Evolutionary conservation across 2,888 invertebrate genomes (phyloP), one percentile per base, ranked within the genome.

Genomic region (Rambutsinella grinnellia): DNA sequence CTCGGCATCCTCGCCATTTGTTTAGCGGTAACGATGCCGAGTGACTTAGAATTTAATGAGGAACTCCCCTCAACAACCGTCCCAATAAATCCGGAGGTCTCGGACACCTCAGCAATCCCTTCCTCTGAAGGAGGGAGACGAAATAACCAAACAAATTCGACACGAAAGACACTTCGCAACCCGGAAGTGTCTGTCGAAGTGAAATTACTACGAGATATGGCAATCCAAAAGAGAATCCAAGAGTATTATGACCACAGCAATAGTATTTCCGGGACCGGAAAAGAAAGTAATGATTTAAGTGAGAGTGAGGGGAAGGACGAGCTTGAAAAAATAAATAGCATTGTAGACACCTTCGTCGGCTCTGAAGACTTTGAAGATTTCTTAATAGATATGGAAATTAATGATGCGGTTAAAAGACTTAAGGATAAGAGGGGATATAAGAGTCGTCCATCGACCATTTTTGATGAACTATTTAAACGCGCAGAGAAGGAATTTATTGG

Each of bases 351-450:
- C 36, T 80, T 80, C 49, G 56, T 80, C 21, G 66, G 46, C 28
- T 69, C 76, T 5, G 71, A 76, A 15, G 80, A 80, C 28, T 80
- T 74, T 57, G 80, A 80, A 68, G 80, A 80, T 36, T 77, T 80
- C 51, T 53, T 80, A 6, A 75, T 79, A 36, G 80, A 80, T 47
- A 63, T 80, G 26, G 80, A 80, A 54, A 79, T 79, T 28, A 74
- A 69, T 44, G 79, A 80, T 36, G 78, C 78, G 23, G 78, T 76
- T 1, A 58, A 65, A n/a, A 76, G 71, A 26, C 53, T 79, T 27
- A 26, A 71, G 28, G 58, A 70, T 46, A 68, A 78, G 44, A 80
- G 76, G 46, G 79, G 76, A 0, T 79, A 80, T 49, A 78, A 77
- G 54, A 80, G 70, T 17, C 57, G 77, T 1, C 49, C 74, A 26